A percentile compares a stretch with the other conserved stretches of the same genome.
phyloP scores from a whole-genome alignment of 2,888 invertebrate species.

The Nomada lathburiana region DNA sequence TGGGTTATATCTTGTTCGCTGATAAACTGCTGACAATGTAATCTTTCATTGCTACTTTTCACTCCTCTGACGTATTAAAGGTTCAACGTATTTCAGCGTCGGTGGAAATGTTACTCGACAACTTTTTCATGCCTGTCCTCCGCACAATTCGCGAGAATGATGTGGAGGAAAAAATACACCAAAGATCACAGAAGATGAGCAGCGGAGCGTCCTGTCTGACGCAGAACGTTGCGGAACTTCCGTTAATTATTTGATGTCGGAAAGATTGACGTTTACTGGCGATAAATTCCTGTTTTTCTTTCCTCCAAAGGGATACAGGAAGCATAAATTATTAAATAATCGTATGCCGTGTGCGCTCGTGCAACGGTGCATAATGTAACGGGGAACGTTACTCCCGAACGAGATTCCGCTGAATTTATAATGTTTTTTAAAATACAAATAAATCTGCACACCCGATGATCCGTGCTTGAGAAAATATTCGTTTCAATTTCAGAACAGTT shows the following conservation, averaged over 20 bases:
- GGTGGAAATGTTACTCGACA: constrained; percentile 9
- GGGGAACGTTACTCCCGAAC: not conserved
- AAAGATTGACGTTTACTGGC: constrained; percentile 52
- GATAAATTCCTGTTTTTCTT: constrained; percentile 29
- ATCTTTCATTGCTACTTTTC: not conserved
- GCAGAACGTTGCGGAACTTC: constrained; percentile 51
- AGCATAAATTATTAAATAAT: constrained; percentile 6
- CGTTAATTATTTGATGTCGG: constrained; percentile 57
- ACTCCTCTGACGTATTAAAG: not conserved
- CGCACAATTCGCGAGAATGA: constrained; percentile 14
- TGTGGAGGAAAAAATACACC: constrained; percentile 18
- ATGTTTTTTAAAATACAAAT: too few relatives aligned
- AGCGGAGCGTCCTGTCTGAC: constrained; percentile 40
- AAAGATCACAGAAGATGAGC: constrained; percentile 32
- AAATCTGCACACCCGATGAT: too few relatives aligned
- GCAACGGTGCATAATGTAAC: not conserved
- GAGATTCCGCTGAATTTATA: too few relatives aligned
- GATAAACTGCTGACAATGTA: too few relatives aligned
- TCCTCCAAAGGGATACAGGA: not conserved
- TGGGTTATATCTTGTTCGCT: too few relatives aligned
- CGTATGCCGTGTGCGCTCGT: too few relatives aligned
- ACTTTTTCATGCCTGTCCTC: constrained; percentile 30
- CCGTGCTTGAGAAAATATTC: too few relatives aligned
- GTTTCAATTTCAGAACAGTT: too few relatives aligned
- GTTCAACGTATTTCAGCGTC: constrained; percentile 18